These are phyloP conservation scores for Steinernema khuongi DNA, from an alignment of 1,140 invertebrate genomes.

Conservation along the genomic window DNA sequence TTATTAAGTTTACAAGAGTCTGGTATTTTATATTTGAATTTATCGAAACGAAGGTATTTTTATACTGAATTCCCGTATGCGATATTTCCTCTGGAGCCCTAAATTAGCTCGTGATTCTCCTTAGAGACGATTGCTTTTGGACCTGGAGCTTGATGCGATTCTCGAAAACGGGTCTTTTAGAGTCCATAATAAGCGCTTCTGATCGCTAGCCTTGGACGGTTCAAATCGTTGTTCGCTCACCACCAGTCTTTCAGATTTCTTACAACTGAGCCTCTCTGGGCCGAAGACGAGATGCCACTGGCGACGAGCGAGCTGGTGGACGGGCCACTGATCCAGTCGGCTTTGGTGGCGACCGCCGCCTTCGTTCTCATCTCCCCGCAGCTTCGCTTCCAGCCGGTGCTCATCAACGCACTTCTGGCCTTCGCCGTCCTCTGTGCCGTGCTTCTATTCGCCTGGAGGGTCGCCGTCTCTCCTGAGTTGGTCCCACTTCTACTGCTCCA, in stretches of 20 bases:
- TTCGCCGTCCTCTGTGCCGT: not conserved
- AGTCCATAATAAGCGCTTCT: too few relatives aligned
- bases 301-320: not conserved
- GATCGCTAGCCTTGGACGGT: too few relatives aligned
- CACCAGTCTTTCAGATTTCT: not conserved
- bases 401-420: not conserved
- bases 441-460: not conserved
- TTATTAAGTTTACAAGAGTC: too few relatives aligned
- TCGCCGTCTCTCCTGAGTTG: not conserved
- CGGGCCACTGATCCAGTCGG: not conserved
- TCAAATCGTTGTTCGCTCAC: too few relatives aligned
- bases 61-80: too few relatives aligned
- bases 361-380: not conserved
- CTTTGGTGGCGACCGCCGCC: not conserved
- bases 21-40: too few relatives aligned
- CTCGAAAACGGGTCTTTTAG: too few relatives aligned
- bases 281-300: not conserved
- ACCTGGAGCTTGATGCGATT: too few relatives aligned
- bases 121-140: too few relatives aligned
- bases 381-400: not conserved
- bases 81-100: too few relatives aligned
- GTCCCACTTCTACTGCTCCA: constrained; percentile 26
- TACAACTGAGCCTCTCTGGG: not conserved
- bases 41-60: too few relatives aligned
- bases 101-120: too few relatives aligned